Evolutionary conservation across 2,113 vertebrate species (phyloP).

Genomic region (Neofelis nebulosa): DNA sequence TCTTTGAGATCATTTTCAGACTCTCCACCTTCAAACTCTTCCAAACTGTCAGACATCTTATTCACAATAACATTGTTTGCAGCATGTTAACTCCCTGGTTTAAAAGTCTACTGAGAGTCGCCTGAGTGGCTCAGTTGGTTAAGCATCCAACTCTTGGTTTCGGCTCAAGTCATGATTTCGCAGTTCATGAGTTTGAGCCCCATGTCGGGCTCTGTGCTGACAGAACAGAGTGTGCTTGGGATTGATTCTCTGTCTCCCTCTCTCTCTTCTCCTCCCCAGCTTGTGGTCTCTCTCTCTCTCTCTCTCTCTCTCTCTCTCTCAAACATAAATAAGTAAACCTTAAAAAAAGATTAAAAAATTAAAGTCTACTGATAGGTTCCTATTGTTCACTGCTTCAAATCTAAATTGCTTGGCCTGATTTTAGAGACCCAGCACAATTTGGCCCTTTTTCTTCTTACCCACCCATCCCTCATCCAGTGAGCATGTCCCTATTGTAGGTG

Average conservation of each 20-base stretch:
- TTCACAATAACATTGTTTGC: not conserved
- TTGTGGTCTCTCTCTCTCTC: too few relatives aligned
- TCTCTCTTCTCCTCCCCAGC: too few relatives aligned
- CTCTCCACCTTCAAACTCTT: not conserved
- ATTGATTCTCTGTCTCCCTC: too few relatives aligned
- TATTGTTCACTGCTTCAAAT: not conserved
- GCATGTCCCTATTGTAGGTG: not conserved
- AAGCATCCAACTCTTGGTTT: too few relatives aligned
- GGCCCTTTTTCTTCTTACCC: not conserved
- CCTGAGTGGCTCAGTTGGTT: too few relatives aligned
- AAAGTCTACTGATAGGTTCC: not conserved
- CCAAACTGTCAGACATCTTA: not conserved
- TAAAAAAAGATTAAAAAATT: too few relatives aligned
- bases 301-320: too few relatives aligned
- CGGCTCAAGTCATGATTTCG: too few relatives aligned
- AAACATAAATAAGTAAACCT: too few relatives aligned
- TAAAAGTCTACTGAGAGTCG: not conserved
- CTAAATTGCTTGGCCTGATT: not conserved
- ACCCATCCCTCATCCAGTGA: not conserved
- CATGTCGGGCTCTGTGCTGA: too few relatives aligned
- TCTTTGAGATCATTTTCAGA: not conserved
- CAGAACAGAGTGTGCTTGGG: too few relatives aligned
- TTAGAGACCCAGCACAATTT: not conserved
- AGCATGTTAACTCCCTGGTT: not conserved
- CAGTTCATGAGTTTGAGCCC: too few relatives aligned